Percentiles rank a stretch among this genome's conserved stretches.
Evolutionary conservation across 2,113 vertebrate genomes (phyloP).

Genomic region (Actinemys pallida): DNA sequence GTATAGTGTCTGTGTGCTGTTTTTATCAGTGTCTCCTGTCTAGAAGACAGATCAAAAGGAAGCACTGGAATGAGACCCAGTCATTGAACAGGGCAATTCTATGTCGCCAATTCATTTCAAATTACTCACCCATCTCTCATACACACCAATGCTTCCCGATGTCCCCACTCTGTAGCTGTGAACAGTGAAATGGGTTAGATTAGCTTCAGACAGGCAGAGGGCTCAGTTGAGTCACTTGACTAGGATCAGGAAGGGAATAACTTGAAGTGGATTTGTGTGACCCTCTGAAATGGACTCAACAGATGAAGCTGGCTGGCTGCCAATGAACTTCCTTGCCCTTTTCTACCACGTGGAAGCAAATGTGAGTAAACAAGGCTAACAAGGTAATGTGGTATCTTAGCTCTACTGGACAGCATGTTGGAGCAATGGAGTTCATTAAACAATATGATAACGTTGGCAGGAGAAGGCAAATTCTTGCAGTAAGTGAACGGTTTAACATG

Average conservation of each 20-base stretch:
- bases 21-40: not conserved
- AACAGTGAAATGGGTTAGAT: not conserved
- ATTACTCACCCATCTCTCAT: not conserved
- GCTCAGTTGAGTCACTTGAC: not conserved
- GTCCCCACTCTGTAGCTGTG: not conserved
- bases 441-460: not conserved
- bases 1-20: not conserved
- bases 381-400: not conserved
- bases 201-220: not conserved
- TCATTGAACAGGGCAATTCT: not conserved
- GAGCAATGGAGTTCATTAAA: not conserved
- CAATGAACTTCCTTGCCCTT: not conserved
- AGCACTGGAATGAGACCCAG: not conserved
- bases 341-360: not conserved
- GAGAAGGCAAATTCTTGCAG: not conserved
- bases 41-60: not conserved
- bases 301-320: not conserved
- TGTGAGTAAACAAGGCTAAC: not conserved
- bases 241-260: not conserved
- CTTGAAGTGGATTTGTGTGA: not conserved
- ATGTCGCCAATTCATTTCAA: not conserved
- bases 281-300: fast-evolving
- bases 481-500: slow-evolving; percentile 17
- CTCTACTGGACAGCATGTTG: not conserved
- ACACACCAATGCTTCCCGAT: not conserved